phyloP scores from a whole-genome alignment of 2,888 invertebrate species.

The Melinopterus prodromus region DNA sequence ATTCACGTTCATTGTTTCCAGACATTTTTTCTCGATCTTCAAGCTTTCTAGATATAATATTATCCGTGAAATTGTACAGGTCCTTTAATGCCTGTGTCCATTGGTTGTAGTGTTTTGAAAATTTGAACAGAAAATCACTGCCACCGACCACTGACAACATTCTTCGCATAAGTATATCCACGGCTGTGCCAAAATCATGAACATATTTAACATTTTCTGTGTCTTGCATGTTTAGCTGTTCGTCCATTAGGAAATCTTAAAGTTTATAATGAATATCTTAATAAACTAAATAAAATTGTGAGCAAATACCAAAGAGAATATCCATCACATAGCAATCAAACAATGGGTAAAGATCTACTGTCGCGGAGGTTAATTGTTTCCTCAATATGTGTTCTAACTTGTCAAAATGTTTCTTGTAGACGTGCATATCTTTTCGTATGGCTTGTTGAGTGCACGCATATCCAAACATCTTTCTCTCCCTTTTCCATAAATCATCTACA shows the following conservation, averaged over 20 bases:
- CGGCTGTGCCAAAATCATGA: neutral
- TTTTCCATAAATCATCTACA: neutral
- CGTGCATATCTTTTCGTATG: neutral
- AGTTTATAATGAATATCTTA: too few relatives aligned
- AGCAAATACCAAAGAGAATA: neutral
- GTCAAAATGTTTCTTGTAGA: neutral
- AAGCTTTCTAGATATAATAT: neutral
- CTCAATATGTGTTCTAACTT: neutral
- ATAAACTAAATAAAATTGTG: too few relatives aligned
- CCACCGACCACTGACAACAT: neutral
- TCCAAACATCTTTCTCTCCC: neutral
- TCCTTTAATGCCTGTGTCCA: neutral
- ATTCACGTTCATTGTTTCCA: neutral
- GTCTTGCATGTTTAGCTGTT: neutral
- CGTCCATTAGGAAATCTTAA: neutral
- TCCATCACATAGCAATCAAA: neutral
- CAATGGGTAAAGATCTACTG: neutral
- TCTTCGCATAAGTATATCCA: neutral
- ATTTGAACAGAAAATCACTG: neutral
- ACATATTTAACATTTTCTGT: neutral
- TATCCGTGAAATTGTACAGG: neutral
- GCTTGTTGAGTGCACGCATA: neutral
- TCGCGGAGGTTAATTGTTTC: neutral
- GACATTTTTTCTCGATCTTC: neutral
- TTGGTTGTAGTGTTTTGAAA: neutral